phyloP scores from a whole-genome alignment of 2,113 vertebrate genomes.

The Cebidichthys violaceus region DNA sequence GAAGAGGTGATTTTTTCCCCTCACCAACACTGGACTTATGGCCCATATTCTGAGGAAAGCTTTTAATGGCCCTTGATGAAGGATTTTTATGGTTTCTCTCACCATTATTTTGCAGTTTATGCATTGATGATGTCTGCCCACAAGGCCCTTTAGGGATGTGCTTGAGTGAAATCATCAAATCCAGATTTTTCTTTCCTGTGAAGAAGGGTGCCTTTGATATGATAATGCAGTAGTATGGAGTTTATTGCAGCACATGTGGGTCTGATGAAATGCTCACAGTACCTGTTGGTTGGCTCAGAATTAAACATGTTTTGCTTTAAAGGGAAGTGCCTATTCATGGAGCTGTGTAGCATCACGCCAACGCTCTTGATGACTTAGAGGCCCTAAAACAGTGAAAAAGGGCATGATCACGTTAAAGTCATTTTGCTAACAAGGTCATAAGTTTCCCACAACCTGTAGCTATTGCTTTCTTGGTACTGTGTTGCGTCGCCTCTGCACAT shows the following conservation, averaged over 20 bases:
- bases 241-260: slow-evolving; percentile 53
- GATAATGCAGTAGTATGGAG: slow-evolving; percentile 51
- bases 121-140: slow-evolving; percentile 70
- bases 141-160: slow-evolving; percentile 50
- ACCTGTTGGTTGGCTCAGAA: slow-evolving; percentile 47
- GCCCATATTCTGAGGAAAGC: slow-evolving; percentile 66
- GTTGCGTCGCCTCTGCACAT: background rate
- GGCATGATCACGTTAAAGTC: background rate
- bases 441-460: slow-evolving; percentile 15
- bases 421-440: slow-evolving; percentile 32
- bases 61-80: slow-evolving; percentile 74
- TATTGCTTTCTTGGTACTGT: background rate
- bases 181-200: slow-evolving; percentile 57
- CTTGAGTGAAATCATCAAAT: slow-evolving; percentile 72
- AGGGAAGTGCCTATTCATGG: slow-evolving; percentile 16
- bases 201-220: slow-evolving; percentile 74
- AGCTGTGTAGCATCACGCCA: slow-evolving; percentile 4
- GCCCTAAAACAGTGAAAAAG: slow-evolving; percentile 11
- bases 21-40: slow-evolving; percentile 64
- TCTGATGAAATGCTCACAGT: slow-evolving; percentile 52
- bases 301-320: slow-evolving; percentile 42
- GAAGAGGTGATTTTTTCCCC: slow-evolving; percentile 60
- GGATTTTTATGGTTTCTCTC: slow-evolving; percentile 66
- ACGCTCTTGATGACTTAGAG: background rate
- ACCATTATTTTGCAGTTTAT: slow-evolving; percentile 77